Evolutionary conservation across 2,888 invertebrate genomes (phyloP).

Genomic region (Pycnomerus fuliginosus): DNA sequence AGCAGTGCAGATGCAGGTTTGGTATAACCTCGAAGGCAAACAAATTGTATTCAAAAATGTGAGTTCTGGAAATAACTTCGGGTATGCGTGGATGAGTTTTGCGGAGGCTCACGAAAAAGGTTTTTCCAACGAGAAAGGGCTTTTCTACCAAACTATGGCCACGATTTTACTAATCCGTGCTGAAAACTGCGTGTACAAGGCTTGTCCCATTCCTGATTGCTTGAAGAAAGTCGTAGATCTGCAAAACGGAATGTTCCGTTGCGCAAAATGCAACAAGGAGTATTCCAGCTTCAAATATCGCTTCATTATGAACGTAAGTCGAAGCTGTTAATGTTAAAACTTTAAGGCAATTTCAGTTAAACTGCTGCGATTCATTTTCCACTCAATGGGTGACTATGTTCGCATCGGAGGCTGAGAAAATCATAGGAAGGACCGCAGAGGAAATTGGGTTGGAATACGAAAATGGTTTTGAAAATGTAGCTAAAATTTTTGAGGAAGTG

Average conservation of each 20-base stretch:
- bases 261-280: constrained; percentile 91
- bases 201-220: constrained; percentile 86
- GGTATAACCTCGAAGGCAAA: constrained; percentile 83
- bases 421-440: constrained; percentile 70
- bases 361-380: constrained; percentile 83
- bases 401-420: constrained; percentile 75
- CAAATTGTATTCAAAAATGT: constrained; percentile 63
- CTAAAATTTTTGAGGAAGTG: constrained; percentile 69
- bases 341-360: constrained; percentile 60
- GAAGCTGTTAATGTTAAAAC: neutral
- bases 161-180: constrained; percentile 74
- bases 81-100: constrained; percentile 72
- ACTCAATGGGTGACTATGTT: constrained; percentile 92
- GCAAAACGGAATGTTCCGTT: constrained; percentile 84
- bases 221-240: constrained; percentile 93
- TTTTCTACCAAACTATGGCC: constrained; percentile 78
- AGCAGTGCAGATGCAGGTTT: constrained; percentile 81
- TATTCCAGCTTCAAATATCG: constrained; percentile 85
- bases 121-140: constrained; percentile 76
- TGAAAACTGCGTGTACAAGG: constrained; percentile 86
- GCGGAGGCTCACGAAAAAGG: constrained; percentile 70
- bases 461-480: constrained; percentile 64
- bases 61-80: constrained; percentile 48
- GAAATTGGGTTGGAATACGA: constrained; percentile 78
- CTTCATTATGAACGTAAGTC: constrained; percentile 74